phyloP scores from a whole-genome alignment of 1,140 invertebrate species.

The Lutraria rhynchaena region DNA sequence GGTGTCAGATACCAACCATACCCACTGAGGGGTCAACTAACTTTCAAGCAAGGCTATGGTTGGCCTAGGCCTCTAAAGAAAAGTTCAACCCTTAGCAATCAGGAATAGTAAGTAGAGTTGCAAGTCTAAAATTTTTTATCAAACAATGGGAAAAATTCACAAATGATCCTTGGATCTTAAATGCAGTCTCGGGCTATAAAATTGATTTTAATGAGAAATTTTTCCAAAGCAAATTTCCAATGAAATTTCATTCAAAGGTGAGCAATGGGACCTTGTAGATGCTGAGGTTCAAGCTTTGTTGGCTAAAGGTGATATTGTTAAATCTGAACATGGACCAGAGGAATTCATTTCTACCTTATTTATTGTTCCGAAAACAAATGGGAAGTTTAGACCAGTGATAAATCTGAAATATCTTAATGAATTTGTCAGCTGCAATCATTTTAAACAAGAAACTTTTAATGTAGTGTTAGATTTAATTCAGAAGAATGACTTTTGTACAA shows the following conservation, averaged over 20 bases:
- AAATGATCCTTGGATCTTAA: conserved; percentile 25
- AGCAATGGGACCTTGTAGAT: conserved; percentile 15
- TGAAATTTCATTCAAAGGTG: conserved; percentile 21
- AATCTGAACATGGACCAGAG: neutral
- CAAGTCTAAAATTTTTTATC: conserved; percentile 1
- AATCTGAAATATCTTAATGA: conserved; percentile 29
- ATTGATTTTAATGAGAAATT: conserved; percentile 8
- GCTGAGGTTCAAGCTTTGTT: conserved; percentile 2
- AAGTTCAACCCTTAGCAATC: conserved; percentile 23
- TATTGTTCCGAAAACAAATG: conserved; percentile 28
- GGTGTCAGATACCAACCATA: conserved; percentile 3
- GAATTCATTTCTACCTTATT: conserved; percentile 39
- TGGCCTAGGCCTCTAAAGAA: conserved; percentile 3
- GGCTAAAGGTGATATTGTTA: conserved; percentile 20
- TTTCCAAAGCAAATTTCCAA: neutral
- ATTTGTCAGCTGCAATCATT: conserved; percentile 26
- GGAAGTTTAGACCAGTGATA: conserved; percentile 27
- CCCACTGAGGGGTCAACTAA: neutral
- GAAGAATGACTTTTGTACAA: conserved; percentile 40
- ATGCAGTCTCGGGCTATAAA: conserved; percentile 26
- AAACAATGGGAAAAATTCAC: conserved; percentile 22
- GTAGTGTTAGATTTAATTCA: conserved; percentile 34
- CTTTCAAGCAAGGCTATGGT: neutral
- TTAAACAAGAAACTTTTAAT: conserved; percentile 35
- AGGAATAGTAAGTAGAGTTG: conserved; percentile 28